Base-by-base conservation (phyloP, 2,113 vertebrate genomes). In the Apistogramma diplotaenia region DNA sequence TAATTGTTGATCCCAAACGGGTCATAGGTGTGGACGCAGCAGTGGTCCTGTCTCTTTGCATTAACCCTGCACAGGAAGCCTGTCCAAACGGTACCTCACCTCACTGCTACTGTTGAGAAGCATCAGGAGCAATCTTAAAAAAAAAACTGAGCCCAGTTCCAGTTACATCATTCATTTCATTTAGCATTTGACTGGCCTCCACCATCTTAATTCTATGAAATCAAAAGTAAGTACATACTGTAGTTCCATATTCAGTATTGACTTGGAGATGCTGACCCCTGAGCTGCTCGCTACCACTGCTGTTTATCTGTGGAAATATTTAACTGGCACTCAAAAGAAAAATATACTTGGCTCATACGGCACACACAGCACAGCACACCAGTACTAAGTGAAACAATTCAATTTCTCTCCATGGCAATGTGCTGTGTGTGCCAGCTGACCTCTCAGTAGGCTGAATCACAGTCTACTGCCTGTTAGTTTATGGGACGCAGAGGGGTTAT, bases 391-490 rank as follows among this genome's bases (percentile, higher is more conserved):
- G 53, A 83, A 83, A 82, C 58, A 71, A 54, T 73, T 70, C 74
- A 25, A 59, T 85, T 79, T 77, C 55, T 77, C 51, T 82, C 43
- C 29, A 10, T 88, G 80, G 80, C 82, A 84, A n/a, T 79, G 76
- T 82, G 61, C 79, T 74, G 73, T 89, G 83, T 60, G 72, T 87
- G 77, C 83, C 81, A 78, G 71, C 70, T 37, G 13, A 13, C 46
- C 74, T 77, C 76, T 83, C 78, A 74, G 76, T 81, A 35, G 82
- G 74, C 82, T 89, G 82, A 85, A 81, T 87, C 78, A 46, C 76
- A 81, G 89, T 90, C 78, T 81, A 82, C 65, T 89, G 83, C 79
- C 83, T 86, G 83, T 88, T 87, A 70, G 79, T 89, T 84, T 91
- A 90, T 91, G 76, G 78, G 85, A 87, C 76, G 6, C 77, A 43